A percentile compares a stretch with the other conserved stretches of the same genome.
Conservation (phyloP, 2,888 invertebrate species). For the Eupithecia subumbrata region DNA sequence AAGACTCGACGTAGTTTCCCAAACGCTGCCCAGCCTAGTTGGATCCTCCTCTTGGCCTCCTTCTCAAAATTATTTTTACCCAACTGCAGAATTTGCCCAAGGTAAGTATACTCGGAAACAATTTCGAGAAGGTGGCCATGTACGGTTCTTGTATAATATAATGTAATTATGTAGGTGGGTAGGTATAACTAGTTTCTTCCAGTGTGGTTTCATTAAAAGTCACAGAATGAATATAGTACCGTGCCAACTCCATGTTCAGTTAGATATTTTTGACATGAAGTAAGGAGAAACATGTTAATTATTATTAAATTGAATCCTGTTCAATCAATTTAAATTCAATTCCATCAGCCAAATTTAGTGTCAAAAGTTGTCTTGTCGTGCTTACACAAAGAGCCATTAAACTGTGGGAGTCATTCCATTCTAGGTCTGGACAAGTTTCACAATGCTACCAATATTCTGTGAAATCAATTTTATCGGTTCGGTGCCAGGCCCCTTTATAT, state of each 20-base stretch:
- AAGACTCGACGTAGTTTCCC: too few relatives aligned
- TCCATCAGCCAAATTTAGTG: constrained; percentile 57
- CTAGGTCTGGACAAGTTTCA: constrained; percentile 50
- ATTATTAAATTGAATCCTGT: neutral
- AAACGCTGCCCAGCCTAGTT: too few relatives aligned
- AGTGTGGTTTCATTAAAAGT: constrained; percentile 2
- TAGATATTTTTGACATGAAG: neutral
- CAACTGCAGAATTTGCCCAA: too few relatives aligned
- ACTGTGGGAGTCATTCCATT: constrained; percentile 51
- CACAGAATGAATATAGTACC: neutral
- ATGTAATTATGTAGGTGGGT: neutral
- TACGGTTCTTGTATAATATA: too few relatives aligned
- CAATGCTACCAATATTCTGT: constrained; percentile 26
- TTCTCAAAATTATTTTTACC: too few relatives aligned
- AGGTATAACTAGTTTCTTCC: neutral
- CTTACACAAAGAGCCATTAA: constrained; percentile 50
- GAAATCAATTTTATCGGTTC: neutral
- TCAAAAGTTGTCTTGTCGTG: constrained; percentile 51
- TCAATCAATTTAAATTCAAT: constrained; percentile 7
- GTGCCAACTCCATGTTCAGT: neutral
- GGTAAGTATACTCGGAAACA: too few relatives aligned
- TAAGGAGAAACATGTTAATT: too few relatives aligned
- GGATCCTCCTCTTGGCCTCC: too few relatives aligned
- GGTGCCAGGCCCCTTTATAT: neutral
- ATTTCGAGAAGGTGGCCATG: too few relatives aligned